phyloP scores from a whole-genome alignment of 1,140 invertebrate genomes.

The Eurosta solidaginis region DNA sequence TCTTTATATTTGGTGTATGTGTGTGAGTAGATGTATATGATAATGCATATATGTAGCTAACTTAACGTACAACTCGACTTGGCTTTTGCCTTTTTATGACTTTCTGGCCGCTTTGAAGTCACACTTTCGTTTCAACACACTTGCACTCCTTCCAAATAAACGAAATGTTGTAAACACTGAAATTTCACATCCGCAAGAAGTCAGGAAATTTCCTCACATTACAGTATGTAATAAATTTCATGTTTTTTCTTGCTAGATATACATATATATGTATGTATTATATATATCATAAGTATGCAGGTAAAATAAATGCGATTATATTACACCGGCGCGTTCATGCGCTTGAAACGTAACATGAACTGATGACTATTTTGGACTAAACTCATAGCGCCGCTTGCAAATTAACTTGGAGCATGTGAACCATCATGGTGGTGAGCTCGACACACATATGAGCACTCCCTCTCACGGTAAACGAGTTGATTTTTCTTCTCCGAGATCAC shows the following conservation, averaged over 20 bases:
- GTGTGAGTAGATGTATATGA: background rate
- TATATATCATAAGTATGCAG: too few relatives aligned
- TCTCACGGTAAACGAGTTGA: too few relatives aligned
- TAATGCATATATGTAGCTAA: background rate
- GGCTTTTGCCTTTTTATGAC: conserved; percentile 14
- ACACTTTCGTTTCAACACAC: background rate
- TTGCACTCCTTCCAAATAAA: background rate
- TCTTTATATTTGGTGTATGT: background rate
- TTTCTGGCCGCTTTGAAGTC: background rate
- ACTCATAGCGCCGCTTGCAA: background rate
- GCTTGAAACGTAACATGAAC: background rate
- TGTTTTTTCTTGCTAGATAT: background rate
- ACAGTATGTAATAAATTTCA: background rate
- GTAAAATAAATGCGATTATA: background rate
- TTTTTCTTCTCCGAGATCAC: too few relatives aligned
- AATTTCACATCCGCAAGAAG: background rate
- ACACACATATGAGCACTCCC: background rate
- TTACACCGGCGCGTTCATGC: background rate
- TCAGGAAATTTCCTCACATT: background rate
- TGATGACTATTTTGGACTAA: background rate
- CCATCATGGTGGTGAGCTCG: background rate
- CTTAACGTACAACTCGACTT: conserved; percentile 6
- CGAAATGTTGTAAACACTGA: background rate
- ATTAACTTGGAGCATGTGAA: background rate
- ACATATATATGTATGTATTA: background rate